Base-by-base conservation (phyloP, 2,113 vertebrate species). In the Corythornis madagascariensis region DNA sequence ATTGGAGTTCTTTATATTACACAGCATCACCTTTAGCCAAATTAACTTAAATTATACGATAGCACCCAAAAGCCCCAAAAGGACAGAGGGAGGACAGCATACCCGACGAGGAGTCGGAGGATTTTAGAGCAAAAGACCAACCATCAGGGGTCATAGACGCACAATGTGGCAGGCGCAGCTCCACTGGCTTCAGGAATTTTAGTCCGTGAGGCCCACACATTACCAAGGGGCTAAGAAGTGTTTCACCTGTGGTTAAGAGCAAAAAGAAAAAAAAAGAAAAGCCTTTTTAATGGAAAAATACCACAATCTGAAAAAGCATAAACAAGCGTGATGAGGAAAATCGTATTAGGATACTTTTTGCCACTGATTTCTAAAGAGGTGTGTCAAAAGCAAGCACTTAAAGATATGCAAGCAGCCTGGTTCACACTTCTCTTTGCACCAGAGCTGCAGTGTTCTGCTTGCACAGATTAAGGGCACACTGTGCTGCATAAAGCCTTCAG, bases 91-190 rank as follows among this genome's bases (percentile, higher is more conserved):
- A 99, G 98, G 98, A 99, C 98, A 98, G 99, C 99, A 95, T 99
- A 99, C 99, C 99, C 99, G 99, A 99, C 99, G 99, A 99, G 98
- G 99, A 99, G 99, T 99, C 99, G 98, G 99, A 99, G 98, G 99
- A 99, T 99, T 99, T 99, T 99, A 99, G 99, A 99, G 99, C 99
- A 99, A 99, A 99, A 99, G 99, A 99, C 99, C 99, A 99, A 99
- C 99, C 99, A 99, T 99, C 99, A 98, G 99, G 99, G 98, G 99
- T 99, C 99, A 99, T 99, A 97, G 99, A 99, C 98, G 99, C 99
- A 99, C 99, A 99, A 94, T 99, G 99, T 98, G 99, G 99, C 94
- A 99, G 96, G 97, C 99, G 99, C 83, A 99, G 99, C 98, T 99
- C 99, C 98, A 99, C 99, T 1, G 99, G 99, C 97, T 99, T 99